Base-by-base conservation (phyloP, 92 coral and sea anemone genomes). In the Epizoanthus illoricatus region DNA sequence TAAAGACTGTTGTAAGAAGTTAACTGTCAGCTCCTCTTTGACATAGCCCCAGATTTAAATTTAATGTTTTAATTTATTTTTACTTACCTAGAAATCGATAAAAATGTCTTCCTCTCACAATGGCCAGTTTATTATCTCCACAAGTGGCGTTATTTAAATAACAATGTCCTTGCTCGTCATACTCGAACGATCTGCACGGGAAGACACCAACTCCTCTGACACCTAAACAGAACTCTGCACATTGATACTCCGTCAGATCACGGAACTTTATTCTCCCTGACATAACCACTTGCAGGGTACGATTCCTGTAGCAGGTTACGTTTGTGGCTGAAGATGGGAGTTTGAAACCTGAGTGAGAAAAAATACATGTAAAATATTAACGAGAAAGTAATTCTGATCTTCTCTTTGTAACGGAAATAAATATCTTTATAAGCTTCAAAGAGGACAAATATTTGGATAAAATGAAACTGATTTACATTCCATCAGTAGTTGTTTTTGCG, bases 171-270 rank as follows among this genome's bases (percentile, higher is more conserved):
- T 67, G n/a, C 42, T 11, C 42, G 49, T 36, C 21, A 23, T 67
- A 36, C 72, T 67, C 72, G 18, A 67, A 67, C 43, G 72, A 67
- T 5, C n/a, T 67, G 45, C 72, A 67, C 45, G 4, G 72, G 72
- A 67, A 67, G 6, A 67, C n/a, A 43, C 18, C 10, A 23, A 4
- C 45, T 67, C 43, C 45, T 41, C 72, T 67, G 47, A 67, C 8
- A 19, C 72, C 28, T 18, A 39, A 15, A 19, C 72, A 67, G 49
- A 67, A 67, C 49, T 33, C 72, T 17, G 49, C 72, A 39, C 72
- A 67, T 43, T 5, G 39, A 10, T 39, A 39, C 23, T 39, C 72
- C 18, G 72, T 13, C 72, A 67, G 19, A 67, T 43, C 72, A 39
- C 49, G 21, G 28, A 67, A 33, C 49, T 4, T 39, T 15, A 39